Evolutionary conservation across 2,797 vertebrate genomes (phyloP), one percentile per base, ranked within the genome.

Genomic region (Thamnophis elegans): DNA sequence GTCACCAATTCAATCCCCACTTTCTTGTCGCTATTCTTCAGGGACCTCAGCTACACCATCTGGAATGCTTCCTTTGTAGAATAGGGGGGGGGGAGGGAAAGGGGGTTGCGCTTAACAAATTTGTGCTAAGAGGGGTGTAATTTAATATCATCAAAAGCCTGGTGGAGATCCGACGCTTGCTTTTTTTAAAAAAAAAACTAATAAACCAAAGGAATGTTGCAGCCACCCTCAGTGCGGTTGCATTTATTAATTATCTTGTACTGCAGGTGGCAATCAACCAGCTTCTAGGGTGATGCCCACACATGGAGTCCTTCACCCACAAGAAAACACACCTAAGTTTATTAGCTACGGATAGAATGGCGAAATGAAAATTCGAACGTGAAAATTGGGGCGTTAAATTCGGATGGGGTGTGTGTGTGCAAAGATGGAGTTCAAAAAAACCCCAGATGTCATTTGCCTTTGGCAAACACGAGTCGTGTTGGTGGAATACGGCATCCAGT

Each of bases 1-100:
- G 1, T 36, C 26, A 42, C 11, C 51, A 14, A n/a, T 5, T 14
- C 22, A 14, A 47, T 58, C 56, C 51, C 68, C 36, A n/a, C 60
- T 0, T 42, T 18, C 28, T 22, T 56, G 14, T 13, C 0, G 11
- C 59, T 6, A 58, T 90, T 86, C 82, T 58, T 32, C 6, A 53
- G 7, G 53, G 91, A 94, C 94, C 93, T 94, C 96, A 95, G 58
- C 88, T 94, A 89, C 95, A 93, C 96, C 95, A 95, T 96, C 96
- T 96, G 96, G 93, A 93, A 95, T 89, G 91, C 91, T 85, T 86
- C 26, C 8, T 13, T 18, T 85, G 95, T 89, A 93, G 55, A 56
- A 16, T 18, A 16, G 51, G 60, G 47, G 47, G n/a, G n/a, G n/a
- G n/a, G n/a, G n/a, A n/a, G 47, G 47, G 14, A 18, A 93, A 26